Evolutionary conservation across 2,888 invertebrate genomes (phyloP).

Genomic region (Folsomia manolachei): DNA sequence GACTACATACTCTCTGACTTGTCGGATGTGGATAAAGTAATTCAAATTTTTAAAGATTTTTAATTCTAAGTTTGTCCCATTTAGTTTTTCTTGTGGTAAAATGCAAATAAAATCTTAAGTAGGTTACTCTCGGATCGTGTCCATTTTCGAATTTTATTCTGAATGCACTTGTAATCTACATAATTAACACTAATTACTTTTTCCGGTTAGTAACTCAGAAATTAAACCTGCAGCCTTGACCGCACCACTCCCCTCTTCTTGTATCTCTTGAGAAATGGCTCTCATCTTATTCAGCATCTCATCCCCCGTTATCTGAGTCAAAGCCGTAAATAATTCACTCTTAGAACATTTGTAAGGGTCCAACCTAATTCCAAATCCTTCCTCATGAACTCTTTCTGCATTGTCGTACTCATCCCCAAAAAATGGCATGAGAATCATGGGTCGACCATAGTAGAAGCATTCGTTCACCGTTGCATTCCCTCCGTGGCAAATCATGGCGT

Average conservation of each 20-base stretch:
- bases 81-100: not conserved
- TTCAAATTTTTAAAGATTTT: slow-evolving; percentile 1
- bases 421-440: slow-evolving; percentile 12
- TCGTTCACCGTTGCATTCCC: slow-evolving; percentile 14
- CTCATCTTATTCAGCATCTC: not conserved
- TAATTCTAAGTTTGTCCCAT: not conserved
- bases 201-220: not conserved
- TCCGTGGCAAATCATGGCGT: slow-evolving; percentile 21
- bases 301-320: not conserved
- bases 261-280: not conserved
- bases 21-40: not conserved
- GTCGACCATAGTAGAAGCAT: slow-evolving; percentile 20
- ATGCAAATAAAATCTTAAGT: not conserved
- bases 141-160: too few species aligned
- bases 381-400: slow-evolving; percentile 17
- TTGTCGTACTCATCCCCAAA: slow-evolving; percentile 21
- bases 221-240: not conserved
- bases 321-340: not conserved
- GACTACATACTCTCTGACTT: slow-evolving; percentile 8
- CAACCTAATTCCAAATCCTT: not conserved
- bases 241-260: not conserved
- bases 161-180: too few species aligned
- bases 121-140: too few species aligned
- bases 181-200: too few species aligned
- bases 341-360: not conserved